Evolutionary conservation across 2,113 vertebrate genomes (phyloP).

Genomic region (Cavia aperea): DNA sequence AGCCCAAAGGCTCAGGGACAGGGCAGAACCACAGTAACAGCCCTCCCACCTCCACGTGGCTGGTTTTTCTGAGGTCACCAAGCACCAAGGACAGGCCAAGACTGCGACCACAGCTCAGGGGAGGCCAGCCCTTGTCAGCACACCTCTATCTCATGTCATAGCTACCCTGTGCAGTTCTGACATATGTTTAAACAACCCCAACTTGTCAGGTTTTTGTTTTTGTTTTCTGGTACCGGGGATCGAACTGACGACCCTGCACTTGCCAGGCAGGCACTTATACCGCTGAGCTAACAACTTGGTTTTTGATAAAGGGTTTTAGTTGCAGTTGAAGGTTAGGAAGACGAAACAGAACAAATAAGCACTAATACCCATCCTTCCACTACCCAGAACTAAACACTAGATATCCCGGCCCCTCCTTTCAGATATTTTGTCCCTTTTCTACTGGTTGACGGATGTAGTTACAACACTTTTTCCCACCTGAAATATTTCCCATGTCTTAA

Average conservation of each 20-base stretch:
- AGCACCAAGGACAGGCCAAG: neutral
- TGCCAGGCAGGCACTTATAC: too few relatives aligned
- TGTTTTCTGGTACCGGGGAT: too few relatives aligned
- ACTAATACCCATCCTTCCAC: neutral
- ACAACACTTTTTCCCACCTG: neutral
- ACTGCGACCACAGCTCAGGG: neutral
- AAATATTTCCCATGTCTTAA: neutral
- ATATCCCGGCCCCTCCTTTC: neutral
- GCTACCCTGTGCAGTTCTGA: neutral
- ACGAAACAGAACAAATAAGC: neutral
- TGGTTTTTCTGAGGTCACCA: neutral
- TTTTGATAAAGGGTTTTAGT: neutral
- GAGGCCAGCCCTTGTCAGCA: fast-evolving
- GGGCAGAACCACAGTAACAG: too few relatives aligned
- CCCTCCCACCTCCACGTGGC: neutral
- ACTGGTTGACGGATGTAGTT: neutral
- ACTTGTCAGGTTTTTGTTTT: too few relatives aligned
- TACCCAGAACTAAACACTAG: too few relatives aligned
- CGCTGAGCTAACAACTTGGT: neutral
- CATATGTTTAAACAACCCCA: neutral
- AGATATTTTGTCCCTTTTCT: neutral
- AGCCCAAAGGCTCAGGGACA: neutral
- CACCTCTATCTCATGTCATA: neutral
- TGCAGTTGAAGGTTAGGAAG: neutral
- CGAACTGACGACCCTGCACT: too few relatives aligned